Evolutionary conservation across 1,140 invertebrate genomes (phyloP).

Genomic region (Chionoecetes opilio): DNA sequence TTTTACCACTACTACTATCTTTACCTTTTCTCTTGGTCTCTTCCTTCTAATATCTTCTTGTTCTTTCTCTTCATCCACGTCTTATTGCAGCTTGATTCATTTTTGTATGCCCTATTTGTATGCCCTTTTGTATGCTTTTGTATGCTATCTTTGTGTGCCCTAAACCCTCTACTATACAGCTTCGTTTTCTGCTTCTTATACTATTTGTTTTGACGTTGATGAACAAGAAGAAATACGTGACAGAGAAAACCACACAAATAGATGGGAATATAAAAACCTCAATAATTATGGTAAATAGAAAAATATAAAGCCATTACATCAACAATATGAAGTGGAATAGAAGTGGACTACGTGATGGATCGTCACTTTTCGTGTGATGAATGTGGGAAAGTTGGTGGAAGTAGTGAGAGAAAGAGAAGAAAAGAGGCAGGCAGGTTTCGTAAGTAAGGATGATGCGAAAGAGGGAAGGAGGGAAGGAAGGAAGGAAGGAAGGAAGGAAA

Average conservation of each 20-base stretch:
- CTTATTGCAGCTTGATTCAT: not conserved
- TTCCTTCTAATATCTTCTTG: not conserved
- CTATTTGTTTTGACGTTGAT: too few relatives aligned
- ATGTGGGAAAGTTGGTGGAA: not conserved
- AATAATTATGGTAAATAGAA: too few relatives aligned
- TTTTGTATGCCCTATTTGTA: not conserved
- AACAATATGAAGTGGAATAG: not conserved
- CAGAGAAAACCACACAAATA: too few relatives aligned
- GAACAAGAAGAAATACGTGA: too few relatives aligned
- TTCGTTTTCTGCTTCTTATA: too few relatives aligned
- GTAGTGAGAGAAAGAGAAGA: not conserved
- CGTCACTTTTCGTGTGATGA: not conserved
- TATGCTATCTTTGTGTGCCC: too few relatives aligned
- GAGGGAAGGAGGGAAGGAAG: not conserved
- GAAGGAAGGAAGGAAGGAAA: constrained; percentile 31
- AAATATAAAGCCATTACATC: too few relatives aligned
- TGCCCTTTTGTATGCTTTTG: too few relatives aligned
- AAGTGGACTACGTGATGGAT: not conserved
- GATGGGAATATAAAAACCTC: too few relatives aligned
- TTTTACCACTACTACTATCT: too few relatives aligned
- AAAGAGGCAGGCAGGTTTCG: not conserved
- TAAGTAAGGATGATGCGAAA: not conserved
- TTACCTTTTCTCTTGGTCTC: not conserved
- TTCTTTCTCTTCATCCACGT: not conserved
- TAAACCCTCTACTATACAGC: too few relatives aligned